phyloP scores from a whole-genome alignment of 2,797 vertebrate genomes.

The Rhincodon typus region DNA sequence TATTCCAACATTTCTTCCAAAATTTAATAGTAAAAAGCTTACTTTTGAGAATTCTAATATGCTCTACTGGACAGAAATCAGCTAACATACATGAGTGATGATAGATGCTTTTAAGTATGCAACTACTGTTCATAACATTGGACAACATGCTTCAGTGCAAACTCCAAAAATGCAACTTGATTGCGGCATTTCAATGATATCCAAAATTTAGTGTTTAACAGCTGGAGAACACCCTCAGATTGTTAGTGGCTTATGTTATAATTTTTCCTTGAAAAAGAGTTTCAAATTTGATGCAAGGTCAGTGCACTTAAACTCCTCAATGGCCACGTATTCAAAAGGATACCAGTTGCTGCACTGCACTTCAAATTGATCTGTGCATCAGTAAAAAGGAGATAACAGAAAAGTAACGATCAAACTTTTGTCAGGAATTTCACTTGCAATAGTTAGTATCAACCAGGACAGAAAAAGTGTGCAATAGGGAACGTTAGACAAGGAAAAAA shows the following conservation, averaged over 20 bases:
- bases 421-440: neutral
- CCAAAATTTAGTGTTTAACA: neutral
- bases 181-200: neutral
- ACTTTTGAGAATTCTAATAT: neutral
- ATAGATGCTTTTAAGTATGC: neutral
- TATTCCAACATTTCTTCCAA: neutral
- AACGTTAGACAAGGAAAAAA: neutral
- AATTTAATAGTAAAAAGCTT: neutral
- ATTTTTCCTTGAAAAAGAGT: neutral
- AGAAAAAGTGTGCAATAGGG: neutral
- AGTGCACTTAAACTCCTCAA: neutral
- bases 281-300: neutral
- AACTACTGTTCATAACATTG: neutral
- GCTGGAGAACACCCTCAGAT: neutral
- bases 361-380: neutral
- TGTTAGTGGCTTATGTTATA: neutral
- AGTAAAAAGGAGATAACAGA: neutral
- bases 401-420: neutral
- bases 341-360: neutral
- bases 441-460: neutral
- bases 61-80: neutral
- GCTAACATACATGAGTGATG: neutral
- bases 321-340: neutral
- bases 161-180: neutral
- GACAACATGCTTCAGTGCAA: neutral